Base-by-base conservation (phyloP, 92 coral and sea anemone genomes). In the Epizoanthus fatuus region DNA sequence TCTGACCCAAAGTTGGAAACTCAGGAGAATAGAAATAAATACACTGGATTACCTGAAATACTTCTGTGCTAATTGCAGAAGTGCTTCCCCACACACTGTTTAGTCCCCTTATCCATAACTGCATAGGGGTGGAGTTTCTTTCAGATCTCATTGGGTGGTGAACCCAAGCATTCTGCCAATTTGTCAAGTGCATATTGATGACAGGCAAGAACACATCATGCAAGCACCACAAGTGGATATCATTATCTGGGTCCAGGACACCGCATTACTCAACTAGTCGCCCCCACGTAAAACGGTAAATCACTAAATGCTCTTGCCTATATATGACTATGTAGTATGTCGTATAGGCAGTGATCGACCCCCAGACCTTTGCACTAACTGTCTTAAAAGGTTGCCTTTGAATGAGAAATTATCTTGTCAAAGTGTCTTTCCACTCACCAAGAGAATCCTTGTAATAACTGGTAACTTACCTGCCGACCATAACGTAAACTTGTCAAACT, bases 121-220 rank as follows among this genome's bases (percentile, higher is more conserved):
- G 79, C 69, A 82, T 69, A 25, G 79, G 86, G 37, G 86, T 66
- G 49, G 56, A 64, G 67, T 83, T 83, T 52, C 52, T 70, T 40
- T 62, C 91, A 19, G 82, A 52, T 19, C 91, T 72, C 55, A 87
- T 4, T 45, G 83, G 87, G 19, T 87, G 91, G 55, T 87, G 60
- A 20, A 72, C 72, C 75, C 85, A 87, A 20, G 93, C 72, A 90
- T 92, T 75, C 59, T 84, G 81, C 96, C 94, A 93, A 58, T 74
- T 81, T n/a, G 83, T 73, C 8, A 87, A 57, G 11, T 81, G 87
- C n/a, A 55, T 60, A 53, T 87, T 87, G 17, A 81, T 72, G 2
- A 81, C 77, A 40, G 82, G 86, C 22, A 87, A 45, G 53, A 81
- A 87, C 57, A 73, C 76, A 63, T 44, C 72, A 74, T 87, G 91